Percentiles rank a stretch among this genome's conserved stretches.
These are phyloP conservation scores for Hippocampus kuda DNA, from an alignment of 2,797 vertebrate genomes.

Conservation along the genomic window DNA sequence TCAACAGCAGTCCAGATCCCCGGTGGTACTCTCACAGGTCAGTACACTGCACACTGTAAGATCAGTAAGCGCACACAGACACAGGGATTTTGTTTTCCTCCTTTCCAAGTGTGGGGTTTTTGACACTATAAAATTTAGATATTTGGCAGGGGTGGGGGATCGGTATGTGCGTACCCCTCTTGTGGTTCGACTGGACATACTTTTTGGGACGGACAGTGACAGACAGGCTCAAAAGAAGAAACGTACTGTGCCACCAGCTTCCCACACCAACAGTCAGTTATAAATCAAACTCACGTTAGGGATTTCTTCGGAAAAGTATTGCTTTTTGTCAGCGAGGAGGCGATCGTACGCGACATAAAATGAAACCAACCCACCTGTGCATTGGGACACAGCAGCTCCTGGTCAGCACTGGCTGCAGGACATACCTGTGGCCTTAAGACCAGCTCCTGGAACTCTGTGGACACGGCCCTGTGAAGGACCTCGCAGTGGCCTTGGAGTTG, in stretches of 20 bases:
- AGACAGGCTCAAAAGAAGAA: slow-evolving; percentile 1
- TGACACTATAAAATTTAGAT: no score
- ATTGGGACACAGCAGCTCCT: slow-evolving; percentile 66
- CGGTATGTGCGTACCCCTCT: no score
- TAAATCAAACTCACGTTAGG: background rate
- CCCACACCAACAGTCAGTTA: slow-evolving; percentile 2
- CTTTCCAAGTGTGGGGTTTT: no score
- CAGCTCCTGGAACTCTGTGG: slow-evolving; percentile 72
- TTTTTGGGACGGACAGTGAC: background rate
- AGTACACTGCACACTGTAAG: no score
- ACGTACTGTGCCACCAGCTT: slow-evolving; percentile 24
- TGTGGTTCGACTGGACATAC: background rate
- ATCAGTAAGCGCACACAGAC: no score
- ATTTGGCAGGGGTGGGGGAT: no score
- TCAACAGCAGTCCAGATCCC: no score
- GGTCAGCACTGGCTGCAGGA: slow-evolving; percentile 51
- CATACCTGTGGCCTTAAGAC: slow-evolving; percentile 74
- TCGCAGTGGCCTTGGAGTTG: slow-evolving; percentile 64
- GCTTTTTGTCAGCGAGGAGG: background rate
- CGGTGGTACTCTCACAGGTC: no score
- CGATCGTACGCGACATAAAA: background rate
- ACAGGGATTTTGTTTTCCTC: no score
- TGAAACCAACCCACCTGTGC: slow-evolving; percentile 67
- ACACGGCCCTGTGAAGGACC: slow-evolving; percentile 63
- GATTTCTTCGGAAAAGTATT: slow-evolving; percentile 29